A percentile compares a stretch with the other conserved stretches of the same genome.
Evolutionary conservation across 2,888 invertebrate genomes (phyloP).

Genomic region (Scrobipalpa atriplicella): DNA sequence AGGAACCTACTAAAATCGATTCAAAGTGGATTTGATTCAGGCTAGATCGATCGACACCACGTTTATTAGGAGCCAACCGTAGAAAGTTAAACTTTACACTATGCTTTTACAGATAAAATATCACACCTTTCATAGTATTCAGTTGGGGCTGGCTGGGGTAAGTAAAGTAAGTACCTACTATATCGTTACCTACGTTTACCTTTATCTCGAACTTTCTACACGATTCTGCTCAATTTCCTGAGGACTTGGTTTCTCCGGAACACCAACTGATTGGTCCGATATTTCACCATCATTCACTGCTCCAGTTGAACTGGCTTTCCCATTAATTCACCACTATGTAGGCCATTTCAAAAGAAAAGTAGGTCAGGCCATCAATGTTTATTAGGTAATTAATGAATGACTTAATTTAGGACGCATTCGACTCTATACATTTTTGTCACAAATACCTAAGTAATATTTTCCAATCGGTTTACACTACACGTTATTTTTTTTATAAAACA

Average conservation of each 20-base stretch:
- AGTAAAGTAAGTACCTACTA: not conserved
- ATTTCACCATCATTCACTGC: not conserved
- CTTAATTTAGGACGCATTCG: no score
- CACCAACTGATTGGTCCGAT: not conserved
- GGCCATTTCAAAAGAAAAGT: not conserved
- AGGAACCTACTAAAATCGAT: no score
- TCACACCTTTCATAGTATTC: no score
- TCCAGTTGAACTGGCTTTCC: not conserved
- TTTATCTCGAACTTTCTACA: slow-evolving; percentile 15
- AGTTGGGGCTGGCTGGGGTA: no score
- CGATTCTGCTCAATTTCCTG: slow-evolving; percentile 34
- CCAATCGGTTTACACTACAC: no score
- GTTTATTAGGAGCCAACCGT: not conserved
- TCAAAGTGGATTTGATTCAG: not conserved
- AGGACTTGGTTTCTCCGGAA: slow-evolving; percentile 20
- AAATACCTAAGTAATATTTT: no score
- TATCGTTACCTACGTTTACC: no score
- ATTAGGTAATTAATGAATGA: no score
- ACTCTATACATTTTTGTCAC: no score
- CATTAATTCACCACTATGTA: not conserved
- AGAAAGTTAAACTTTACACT: no score
- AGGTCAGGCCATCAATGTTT: no score
- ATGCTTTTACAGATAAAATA: no score
- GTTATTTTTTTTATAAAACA: slow-evolving; percentile 12
- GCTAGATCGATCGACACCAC: not conserved